phyloP scores from a whole-genome alignment of 2,888 invertebrate genomes.

The Phragmatobia fuliginosa region DNA sequence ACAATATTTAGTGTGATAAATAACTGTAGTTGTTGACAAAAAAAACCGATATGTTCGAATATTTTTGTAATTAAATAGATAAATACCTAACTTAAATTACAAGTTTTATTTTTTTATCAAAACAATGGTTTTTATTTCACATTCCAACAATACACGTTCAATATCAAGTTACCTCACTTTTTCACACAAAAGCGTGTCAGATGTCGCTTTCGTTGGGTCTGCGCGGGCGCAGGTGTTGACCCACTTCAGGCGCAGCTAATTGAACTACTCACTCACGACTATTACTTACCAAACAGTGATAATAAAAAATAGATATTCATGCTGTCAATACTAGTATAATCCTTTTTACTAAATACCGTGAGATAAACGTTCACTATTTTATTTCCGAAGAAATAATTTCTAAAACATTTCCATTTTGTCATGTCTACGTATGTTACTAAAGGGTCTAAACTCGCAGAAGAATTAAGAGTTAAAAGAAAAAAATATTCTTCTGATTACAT shows the following conservation, averaged over 20 bases:
- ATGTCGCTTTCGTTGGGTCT: slow-evolving; percentile 56
- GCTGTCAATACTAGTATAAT: too few species aligned
- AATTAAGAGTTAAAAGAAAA: too few species aligned
- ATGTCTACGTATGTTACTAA: too few species aligned
- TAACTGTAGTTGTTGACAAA: too few species aligned
- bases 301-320: neutral
- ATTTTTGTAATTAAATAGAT: neutral
- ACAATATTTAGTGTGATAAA: too few species aligned
- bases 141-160: slow-evolving; percentile 14
- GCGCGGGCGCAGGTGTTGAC: slow-evolving; percentile 46
- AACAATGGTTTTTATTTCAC: slow-evolving; percentile 3
- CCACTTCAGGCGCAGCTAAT: slow-evolving; percentile 32
- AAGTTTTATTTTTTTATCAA: neutral
- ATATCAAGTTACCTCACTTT: slow-evolving; percentile 39
- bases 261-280: slow-evolving; percentile 6
- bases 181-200: slow-evolving; percentile 48
- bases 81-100: neutral
- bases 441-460: too few species aligned
- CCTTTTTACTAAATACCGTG: too few species aligned
- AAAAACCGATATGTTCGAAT: too few species aligned
- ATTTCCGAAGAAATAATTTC: too few species aligned
- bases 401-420: too few species aligned
- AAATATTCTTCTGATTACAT: too few species aligned
- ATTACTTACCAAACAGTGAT: neutral
- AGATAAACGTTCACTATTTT: too few species aligned